Conservation (phyloP, 2,113 vertebrate species). For the Crotalus horridus region DNA sequence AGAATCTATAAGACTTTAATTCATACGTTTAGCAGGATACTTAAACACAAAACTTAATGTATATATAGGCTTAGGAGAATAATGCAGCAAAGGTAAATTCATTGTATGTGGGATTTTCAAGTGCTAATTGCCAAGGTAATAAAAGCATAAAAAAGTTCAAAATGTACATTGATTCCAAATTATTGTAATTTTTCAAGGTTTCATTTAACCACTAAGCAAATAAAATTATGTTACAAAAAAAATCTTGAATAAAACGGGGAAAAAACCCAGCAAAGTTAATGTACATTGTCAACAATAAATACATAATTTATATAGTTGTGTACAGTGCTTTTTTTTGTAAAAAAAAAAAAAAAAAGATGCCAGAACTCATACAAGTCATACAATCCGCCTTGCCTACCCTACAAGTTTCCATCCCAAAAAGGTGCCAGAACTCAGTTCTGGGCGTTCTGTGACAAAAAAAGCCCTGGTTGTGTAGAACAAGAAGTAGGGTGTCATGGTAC, state of each 20-base stretch:
- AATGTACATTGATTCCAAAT: not conserved
- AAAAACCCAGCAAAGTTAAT: not conserved
- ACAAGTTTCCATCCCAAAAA: no score
- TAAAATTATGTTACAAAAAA: not conserved
- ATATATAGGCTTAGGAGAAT: not conserved
- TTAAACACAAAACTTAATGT: constrained; percentile 18
- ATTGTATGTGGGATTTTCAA: constrained; percentile 12
- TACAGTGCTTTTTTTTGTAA: no score
- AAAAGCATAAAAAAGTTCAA: constrained; percentile 11
- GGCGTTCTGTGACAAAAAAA: no score
- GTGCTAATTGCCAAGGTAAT: constrained; percentile 16
- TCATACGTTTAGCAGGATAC: constrained; percentile 12
- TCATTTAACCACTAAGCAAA: constrained; percentile 6
- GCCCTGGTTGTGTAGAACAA: not conserved
- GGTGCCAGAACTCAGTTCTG: no score
- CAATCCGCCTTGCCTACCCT: no score
- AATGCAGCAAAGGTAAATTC: constrained; percentile 20
- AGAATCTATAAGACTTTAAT: constrained; percentile 13
- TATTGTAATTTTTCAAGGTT: constrained; percentile 10
- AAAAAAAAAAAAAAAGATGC: no score
- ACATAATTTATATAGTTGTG: not conserved
- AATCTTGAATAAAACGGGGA: no score
- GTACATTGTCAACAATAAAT: not conserved
- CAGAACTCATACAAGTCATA: no score
- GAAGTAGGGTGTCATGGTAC: not conserved